Conservation (phyloP, 2,797 vertebrate species). For the Hapalemur alaotrensis region DNA sequence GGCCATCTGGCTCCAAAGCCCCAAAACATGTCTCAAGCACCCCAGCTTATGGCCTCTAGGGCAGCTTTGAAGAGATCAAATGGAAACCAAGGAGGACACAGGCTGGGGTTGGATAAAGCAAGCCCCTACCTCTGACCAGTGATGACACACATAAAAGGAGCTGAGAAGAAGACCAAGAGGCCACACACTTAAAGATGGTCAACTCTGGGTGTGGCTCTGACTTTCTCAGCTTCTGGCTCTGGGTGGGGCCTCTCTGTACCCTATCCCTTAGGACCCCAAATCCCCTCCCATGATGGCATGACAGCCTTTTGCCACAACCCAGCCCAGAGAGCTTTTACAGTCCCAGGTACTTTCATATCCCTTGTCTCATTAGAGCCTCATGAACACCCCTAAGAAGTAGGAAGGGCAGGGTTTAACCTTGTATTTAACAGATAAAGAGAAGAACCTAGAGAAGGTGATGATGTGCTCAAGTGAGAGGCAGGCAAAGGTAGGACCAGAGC, state of each 20-base stretch:
- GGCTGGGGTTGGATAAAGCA: not conserved
- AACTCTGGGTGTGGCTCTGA: not conserved
- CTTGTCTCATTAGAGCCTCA: not conserved
- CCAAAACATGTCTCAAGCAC: not conserved
- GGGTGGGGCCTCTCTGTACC: not conserved
- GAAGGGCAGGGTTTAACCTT: not conserved
- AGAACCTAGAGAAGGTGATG: not conserved
- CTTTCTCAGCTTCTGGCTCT: not conserved
- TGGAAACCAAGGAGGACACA: not conserved
- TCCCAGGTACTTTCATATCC: not conserved
- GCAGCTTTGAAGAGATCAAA: not conserved
- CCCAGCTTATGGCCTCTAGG: not conserved
- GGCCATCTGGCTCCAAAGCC: not conserved
- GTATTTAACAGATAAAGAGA: not conserved
- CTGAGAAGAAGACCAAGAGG: not conserved
- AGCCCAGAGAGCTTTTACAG: not conserved
- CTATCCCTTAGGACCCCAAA: not conserved
- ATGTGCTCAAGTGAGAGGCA: not conserved
- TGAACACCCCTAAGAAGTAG: not conserved
- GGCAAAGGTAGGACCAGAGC: not conserved
- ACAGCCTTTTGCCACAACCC: not conserved
- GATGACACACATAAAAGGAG: not conserved
- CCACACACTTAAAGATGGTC: not conserved
- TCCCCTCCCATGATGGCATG: not conserved
- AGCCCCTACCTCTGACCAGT: not conserved